These are phyloP conservation scores for Teinopalpus imperialis DNA, from an alignment of 2,888 invertebrate genomes.

Conservation along the genomic window DNA sequence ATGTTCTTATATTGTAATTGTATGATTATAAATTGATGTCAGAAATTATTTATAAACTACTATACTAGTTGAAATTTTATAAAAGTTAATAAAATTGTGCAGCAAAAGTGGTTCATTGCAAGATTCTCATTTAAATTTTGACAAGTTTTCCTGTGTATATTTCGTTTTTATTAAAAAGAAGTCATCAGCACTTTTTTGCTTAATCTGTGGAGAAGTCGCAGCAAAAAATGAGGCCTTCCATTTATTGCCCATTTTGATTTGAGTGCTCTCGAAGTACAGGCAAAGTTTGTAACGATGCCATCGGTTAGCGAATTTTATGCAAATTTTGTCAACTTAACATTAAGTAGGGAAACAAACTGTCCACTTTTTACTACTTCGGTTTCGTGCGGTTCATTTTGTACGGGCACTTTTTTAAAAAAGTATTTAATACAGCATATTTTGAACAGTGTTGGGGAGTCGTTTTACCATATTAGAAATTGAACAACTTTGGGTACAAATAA, in stretches of 20 bases:
- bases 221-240: slow-evolving; percentile 56
- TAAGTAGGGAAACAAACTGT: slow-evolving; percentile 64
- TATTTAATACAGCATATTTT: slow-evolving; percentile 6
- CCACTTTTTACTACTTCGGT: slow-evolving; percentile 56
- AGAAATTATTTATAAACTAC: too few relatives aligned
- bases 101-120: too few relatives aligned
- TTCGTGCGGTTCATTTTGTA: slow-evolving; percentile 30
- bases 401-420: slow-evolving; percentile 12
- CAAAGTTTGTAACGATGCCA: slow-evolving; percentile 62
- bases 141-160: too few relatives aligned
- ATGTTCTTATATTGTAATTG: too few relatives aligned
- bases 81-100: too few relatives aligned
- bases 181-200: neutral
- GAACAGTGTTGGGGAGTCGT: neutral
- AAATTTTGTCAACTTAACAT: slow-evolving; percentile 63
- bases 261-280: slow-evolving; percentile 68
- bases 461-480: neutral
- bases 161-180: slow-evolving; percentile 26
- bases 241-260: slow-evolving; percentile 72
- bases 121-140: too few relatives aligned
- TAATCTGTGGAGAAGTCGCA: slow-evolving; percentile 31
- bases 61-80: too few relatives aligned
- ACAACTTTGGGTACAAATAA: too few relatives aligned
- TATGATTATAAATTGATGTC: too few relatives aligned
- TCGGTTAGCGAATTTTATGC: slow-evolving; percentile 68